A percentile compares a stretch with the other conserved stretches of the same genome.
phyloP scores from a whole-genome alignment of 2,113 vertebrate genomes.

The Podocnemis expansa region DNA sequence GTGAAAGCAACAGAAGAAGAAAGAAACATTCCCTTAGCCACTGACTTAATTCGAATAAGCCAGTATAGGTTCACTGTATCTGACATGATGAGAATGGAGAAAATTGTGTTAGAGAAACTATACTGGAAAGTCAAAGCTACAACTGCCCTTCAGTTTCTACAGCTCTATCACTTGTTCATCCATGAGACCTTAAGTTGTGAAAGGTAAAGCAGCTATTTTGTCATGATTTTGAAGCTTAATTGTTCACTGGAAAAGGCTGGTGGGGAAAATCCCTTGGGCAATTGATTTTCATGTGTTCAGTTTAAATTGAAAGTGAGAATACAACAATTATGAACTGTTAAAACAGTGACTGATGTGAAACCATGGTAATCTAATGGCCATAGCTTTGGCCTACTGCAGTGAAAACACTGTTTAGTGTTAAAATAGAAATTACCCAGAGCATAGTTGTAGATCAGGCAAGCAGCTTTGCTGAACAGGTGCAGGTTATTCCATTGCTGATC shows the following conservation, averaged over 20 bases:
- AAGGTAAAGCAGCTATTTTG: constrained; percentile 77
- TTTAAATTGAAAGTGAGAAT: not conserved
- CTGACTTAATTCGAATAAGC: constrained; percentile 93
- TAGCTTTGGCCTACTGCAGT: not conserved
- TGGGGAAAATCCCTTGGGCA: not conserved
- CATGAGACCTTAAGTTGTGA: constrained; percentile 83
- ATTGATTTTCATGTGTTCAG: not conserved
- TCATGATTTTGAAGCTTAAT: not conserved
- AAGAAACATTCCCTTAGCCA: constrained; percentile 89
- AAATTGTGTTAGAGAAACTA: constrained; percentile 94
- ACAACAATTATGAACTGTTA: not conserved
- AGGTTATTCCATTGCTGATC: not conserved
- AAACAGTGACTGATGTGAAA: not conserved
- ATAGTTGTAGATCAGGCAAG: not conserved
- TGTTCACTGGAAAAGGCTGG: not conserved
- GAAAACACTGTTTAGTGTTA: not conserved
- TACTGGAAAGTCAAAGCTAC: constrained; percentile 90
- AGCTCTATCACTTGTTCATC: constrained; percentile 86
- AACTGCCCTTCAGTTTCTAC: constrained; percentile 90
- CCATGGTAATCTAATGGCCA: not conserved
- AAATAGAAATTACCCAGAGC: not conserved
- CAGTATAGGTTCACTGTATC: constrained; percentile 94
- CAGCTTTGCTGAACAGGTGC: not conserved
- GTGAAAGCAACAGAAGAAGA: constrained; percentile 92
- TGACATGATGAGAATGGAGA: constrained; percentile 98